Evolutionary conservation across 1,140 invertebrate species (phyloP), one percentile per base, ranked within the genome.

Genomic region (Cydia splendana): DNA sequence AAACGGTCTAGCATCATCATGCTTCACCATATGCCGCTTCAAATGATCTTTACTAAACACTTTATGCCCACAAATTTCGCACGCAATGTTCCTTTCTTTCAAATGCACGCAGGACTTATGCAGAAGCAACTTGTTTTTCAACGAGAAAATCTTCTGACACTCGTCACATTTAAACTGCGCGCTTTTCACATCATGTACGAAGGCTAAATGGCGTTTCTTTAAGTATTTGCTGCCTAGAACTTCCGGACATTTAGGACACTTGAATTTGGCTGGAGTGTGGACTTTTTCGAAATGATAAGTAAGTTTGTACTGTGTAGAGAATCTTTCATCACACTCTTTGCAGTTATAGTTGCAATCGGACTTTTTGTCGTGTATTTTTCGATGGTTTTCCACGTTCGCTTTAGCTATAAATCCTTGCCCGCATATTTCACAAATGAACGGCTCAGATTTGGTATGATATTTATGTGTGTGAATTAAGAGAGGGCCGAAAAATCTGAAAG

Each of bases 1-100:
- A 77, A 94, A 95, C 0, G 94, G 94, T 4, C 94, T 88, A 24
- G 94, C 93, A 6, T 95, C 95, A 6, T 95, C 95, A 79, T 96
- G 95, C 12, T 94, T 95, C 18, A 96, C 90, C 93, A 96, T 96
- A 87, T 91, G 89, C 1, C 78, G 75, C 15, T 80, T 86, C 34
- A 90, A 69, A 9, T 69, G 12, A 10, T 73, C 24, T 13, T 38
- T 62, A 24, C 18, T 45, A 13, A 75, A 76, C n/a, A 76, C 38
- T 57, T 62, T 65, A 24, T 34, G 53, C 2, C 75, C 77, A 57
- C 77, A 78, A 15, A 78, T 75, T 15, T 78, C 48, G 57, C 77
- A 78, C 0, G 69, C 34, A 18, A 62, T 28, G 13, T 75, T 65
- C 13, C 18, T 62, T 24, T 76, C 74, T 48, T 76, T 91, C 74